Conservation (phyloP, 2,888 invertebrate genomes). For the Timema podura region DNA sequence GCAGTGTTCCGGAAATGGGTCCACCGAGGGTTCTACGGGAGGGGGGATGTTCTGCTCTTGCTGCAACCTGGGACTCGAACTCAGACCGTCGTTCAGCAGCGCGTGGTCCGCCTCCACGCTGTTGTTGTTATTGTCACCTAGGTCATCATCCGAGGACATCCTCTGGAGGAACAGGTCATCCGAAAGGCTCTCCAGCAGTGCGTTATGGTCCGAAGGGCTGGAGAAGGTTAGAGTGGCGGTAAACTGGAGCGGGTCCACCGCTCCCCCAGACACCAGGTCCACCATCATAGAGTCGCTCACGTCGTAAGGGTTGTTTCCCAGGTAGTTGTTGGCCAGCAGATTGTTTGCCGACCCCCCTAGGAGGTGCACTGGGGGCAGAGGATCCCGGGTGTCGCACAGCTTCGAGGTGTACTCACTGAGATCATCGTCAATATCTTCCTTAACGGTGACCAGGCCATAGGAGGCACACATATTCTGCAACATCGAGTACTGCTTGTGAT, state of each 20-base stretch:
- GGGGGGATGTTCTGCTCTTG: conserved; percentile 42
- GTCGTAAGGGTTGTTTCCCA: conserved; percentile 13
- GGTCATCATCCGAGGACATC: conserved; percentile 44
- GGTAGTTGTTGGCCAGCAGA: background rate
- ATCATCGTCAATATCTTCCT: conserved; percentile 60
- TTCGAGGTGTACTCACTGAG: conserved; percentile 21
- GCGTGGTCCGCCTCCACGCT: background rate
- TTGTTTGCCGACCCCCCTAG: background rate
- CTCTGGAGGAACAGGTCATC: conserved; percentile 78
- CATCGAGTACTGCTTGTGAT: conserved; percentile 66
- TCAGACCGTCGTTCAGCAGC: background rate
- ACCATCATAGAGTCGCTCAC: conserved; percentile 66
- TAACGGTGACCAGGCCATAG: conserved; percentile 67
- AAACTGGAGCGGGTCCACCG: conserved; percentile 77
- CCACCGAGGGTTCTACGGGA: conserved; percentile 62
- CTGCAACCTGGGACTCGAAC: background rate
- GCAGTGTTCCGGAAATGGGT: conserved; percentile 69
- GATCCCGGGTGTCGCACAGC: conserved; percentile 22
- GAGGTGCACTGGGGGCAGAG: conserved; percentile 14
- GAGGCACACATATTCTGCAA: conserved; percentile 73
- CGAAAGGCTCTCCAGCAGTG: conserved; percentile 69
- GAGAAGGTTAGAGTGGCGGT: conserved; percentile 77
- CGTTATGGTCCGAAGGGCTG: conserved; percentile 66
- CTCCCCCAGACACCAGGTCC: conserved; percentile 67
- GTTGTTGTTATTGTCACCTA: conserved; percentile 18